Percentiles rank a stretch among this genome's conserved stretches.
Conservation (phyloP, 1,140 invertebrate genomes). For the Drosophila nigrodunni region DNA sequence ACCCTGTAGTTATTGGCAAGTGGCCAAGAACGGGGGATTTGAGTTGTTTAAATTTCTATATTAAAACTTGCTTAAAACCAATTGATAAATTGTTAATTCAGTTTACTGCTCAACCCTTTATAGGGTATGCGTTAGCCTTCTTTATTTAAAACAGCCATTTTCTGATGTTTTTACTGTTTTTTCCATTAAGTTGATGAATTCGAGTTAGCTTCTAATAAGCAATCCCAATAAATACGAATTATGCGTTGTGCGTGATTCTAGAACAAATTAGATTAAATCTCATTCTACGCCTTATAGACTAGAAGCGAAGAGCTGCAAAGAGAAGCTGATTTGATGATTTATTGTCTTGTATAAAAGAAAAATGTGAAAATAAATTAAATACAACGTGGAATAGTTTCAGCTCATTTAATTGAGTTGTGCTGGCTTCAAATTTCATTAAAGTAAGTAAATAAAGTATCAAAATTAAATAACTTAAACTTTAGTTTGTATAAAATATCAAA, state of each 20-base stretch:
- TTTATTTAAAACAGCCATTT: not conserved
- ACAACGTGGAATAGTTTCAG: not conserved
- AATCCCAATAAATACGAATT: slow-evolving; percentile 33
- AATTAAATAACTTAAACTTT: too few relatives aligned
- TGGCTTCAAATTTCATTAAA: too few relatives aligned
- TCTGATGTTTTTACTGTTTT: not conserved
- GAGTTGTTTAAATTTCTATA: too few relatives aligned
- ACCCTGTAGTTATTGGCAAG: not conserved
- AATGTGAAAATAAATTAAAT: not conserved
- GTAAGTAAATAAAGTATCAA: too few relatives aligned
- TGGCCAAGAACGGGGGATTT: not conserved
- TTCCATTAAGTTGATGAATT: slow-evolving; percentile 74
- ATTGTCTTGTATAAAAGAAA: not conserved
- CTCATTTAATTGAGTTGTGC: too few relatives aligned
- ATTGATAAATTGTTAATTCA: too few relatives aligned
- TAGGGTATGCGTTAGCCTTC: not conserved
- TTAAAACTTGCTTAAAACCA: too few relatives aligned
- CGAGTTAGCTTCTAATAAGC: slow-evolving; percentile 25
- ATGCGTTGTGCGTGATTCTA: slow-evolving; percentile 28
- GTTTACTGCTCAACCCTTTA: not conserved
- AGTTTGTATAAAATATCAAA: not conserved
- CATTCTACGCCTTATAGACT: not conserved
- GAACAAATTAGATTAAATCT: not conserved
- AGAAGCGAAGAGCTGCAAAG: too few relatives aligned
- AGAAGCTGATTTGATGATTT: not conserved